Evolutionary conservation across 2,113 vertebrate species (phyloP).

Genomic region (Notechis scutatus): DNA sequence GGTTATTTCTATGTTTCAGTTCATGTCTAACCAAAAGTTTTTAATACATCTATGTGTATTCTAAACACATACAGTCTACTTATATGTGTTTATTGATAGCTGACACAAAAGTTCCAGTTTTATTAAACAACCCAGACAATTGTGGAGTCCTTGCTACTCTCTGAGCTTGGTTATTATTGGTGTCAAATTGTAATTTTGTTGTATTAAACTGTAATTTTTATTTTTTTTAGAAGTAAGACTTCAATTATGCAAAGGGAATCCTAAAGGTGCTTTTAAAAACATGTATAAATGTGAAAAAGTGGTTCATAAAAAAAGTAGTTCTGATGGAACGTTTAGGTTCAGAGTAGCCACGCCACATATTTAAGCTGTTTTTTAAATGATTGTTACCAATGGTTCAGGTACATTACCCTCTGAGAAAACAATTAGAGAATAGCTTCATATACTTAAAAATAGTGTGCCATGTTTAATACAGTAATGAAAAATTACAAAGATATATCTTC

Average conservation of each 20-base stretch:
- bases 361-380: neutral
- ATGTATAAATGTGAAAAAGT: neutral
- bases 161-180: neutral
- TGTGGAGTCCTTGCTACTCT: neutral
- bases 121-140: neutral
- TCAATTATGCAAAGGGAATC: neutral
- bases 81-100: neutral
- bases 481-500: neutral
- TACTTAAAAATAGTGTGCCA: neutral
- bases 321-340: neutral
- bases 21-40: neutral
- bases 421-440: neutral
- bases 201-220: neutral
- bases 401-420: neutral
- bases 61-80: neutral
- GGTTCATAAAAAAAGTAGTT: neutral
- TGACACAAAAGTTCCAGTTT: neutral
- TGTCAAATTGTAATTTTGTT: neutral
- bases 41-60: neutral
- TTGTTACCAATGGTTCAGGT: neutral
- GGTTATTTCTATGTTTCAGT: neutral
- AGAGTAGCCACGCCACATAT: neutral
- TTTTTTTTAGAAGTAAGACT: neutral
- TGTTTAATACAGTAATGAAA: neutral
- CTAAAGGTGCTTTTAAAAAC: neutral